A percentile compares a stretch with the other conserved stretches of the same genome.
Evolutionary conservation across 1,140 invertebrate genomes (phyloP).

Genomic region (Steinernema feltiae): DNA sequence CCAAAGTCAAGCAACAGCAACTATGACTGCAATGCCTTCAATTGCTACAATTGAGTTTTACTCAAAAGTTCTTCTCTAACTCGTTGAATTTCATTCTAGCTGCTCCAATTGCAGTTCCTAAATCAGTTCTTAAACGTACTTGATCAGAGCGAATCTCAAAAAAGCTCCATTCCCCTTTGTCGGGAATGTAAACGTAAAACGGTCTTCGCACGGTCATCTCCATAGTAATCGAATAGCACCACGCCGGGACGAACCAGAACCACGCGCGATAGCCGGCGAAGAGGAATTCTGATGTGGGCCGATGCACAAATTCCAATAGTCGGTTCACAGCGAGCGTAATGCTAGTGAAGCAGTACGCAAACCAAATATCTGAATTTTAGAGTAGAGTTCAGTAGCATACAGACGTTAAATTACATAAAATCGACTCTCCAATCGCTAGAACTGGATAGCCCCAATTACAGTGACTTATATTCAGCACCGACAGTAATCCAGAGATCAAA

Average conservation of each 20-base stretch:
- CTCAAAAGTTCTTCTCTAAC: no score
- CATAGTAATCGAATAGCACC: background rate
- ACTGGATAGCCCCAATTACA: background rate
- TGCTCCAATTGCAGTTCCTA: background rate
- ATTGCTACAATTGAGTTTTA: no score
- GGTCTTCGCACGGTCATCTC: background rate
- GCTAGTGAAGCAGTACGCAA: background rate
- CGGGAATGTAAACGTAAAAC: background rate
- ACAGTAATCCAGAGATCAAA: background rate
- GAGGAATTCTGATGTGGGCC: background rate
- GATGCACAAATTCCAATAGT: background rate
- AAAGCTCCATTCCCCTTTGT: background rate
- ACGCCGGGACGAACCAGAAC: background rate
- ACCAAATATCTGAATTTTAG: background rate
- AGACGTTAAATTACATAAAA: background rate
- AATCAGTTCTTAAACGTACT: background rate
- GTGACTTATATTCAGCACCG: background rate
- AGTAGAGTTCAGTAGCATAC: background rate
- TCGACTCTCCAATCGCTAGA: background rate
- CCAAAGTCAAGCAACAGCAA: no score
- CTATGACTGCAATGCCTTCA: no score
- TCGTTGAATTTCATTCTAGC: no score
- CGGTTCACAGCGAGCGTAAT: background rate
- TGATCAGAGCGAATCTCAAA: background rate
- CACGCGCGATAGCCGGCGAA: background rate